Evolutionary conservation across 2,797 vertebrate genomes (phyloP), one percentile per base, ranked within the genome.

Genomic region (Margarornis squamiger): DNA sequence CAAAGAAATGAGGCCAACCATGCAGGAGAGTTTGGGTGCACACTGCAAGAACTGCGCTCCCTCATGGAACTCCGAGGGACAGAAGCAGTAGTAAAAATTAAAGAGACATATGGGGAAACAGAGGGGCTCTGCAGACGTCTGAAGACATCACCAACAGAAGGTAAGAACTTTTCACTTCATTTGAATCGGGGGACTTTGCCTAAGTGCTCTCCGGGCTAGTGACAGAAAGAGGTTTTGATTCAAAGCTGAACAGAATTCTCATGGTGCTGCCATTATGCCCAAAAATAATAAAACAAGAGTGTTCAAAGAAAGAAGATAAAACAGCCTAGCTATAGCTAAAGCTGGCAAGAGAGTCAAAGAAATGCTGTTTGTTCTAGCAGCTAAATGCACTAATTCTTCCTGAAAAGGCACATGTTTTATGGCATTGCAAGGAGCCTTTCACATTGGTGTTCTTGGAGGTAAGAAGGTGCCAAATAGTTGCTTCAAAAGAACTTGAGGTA

Each of bases 11-110:
- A 99, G 96, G 98, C 96, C 83, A 99, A 98, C 98, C 99, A 99
- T 98, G 98, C 98, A 51, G 98, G 97, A 39, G 99, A 98, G 96
- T 99, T 99, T 67, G 99, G 99, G 97, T 99, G 99, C 98, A 98
- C 99, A 0, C 86, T 99, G 97, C 98, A 99, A 97, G 99, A 99
- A 91, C 99, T 99, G 97, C 99, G 99, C 96, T 98, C 98, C 76
- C 98, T 99, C 97, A 99, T 99, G 99, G 99, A 99, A 98, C 98
- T 99, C 94, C 98, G 99, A 95, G 98, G 99, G 97, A 98, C 98
- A 7, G 99, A 99, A 98, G 99, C 98, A 38, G 98, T 99, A 97
- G 98, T 99, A 97, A 99, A 99, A 98, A 98, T 99, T 97, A 99
- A 99, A 98, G 99, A 99, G 97, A 99, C 99, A 78, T 99, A 99